Base-by-base conservation (phyloP, 2,113 vertebrate genomes). In the Megalops atlanticus region DNA sequence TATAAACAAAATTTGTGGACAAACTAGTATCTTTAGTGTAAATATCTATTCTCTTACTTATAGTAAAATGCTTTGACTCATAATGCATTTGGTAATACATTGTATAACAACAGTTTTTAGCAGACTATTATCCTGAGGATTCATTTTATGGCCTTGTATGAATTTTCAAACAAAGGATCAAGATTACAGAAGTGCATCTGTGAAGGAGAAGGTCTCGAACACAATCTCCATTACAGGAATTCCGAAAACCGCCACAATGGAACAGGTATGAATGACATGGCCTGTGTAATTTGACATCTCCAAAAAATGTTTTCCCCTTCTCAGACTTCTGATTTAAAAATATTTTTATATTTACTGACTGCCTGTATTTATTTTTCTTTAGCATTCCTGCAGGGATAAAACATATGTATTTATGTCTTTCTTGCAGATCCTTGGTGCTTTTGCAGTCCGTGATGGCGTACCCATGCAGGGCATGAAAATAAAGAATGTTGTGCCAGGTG, bases 201-300 rank as follows among this genome's bases (percentile, higher is more conserved):
- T 95, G 85, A 95, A 97, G 12, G 92, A 96, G 83, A 96, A 96
- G 86, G 95, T 96, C 77, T 97, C 96, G 91, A 96, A 95, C 80
- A 95, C 96, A 54, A 95, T 99, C 93, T 96, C 94, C 78, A 93
- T 98, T 69, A 94, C 91, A 91, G 96, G 95, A 87, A 96, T 98
- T 86, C 97, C 97, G 87, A 96, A 98, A 94, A 96, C 94, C 88
- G 95, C 96, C 85, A 96, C 97, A 84, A 95, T 97, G 93, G 96
- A 98, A 89, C 97, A 98, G 93, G 97, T 97, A 92, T 92, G 92
- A 84, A 82, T 36, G 1, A 11, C 80, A 78, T 21, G 39, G 21
- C 12, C 49, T 33, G 0, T 1, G 0, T 1, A n/a, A 36, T 68
- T 12, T 68, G 5, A 40, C 58, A 58, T 21, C 16, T 71, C 36